Conservation (phyloP, 1,140 invertebrate species). For the Drosophila nasuta region DNA sequence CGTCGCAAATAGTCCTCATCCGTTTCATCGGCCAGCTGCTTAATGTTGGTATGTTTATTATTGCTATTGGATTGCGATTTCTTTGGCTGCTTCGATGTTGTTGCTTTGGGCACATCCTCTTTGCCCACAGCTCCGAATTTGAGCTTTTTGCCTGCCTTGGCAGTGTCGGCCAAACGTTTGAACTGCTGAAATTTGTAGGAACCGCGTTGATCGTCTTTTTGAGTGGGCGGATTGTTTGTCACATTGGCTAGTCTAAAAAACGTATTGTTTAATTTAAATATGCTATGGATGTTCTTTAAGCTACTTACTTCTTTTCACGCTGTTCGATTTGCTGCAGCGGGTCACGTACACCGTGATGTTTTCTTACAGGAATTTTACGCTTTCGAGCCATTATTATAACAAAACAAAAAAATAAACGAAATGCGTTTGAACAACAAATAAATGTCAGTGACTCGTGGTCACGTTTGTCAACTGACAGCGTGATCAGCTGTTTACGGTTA, state of each 20-base stretch:
- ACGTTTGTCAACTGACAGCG: conserved; percentile 36
- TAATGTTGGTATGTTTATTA: conserved; percentile 49
- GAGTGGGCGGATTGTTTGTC: conserved; percentile 77
- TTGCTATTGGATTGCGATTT: conserved; percentile 12
- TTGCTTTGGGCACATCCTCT: conserved; percentile 67
- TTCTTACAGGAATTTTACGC: conserved; percentile 82
- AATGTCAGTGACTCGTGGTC: conserved; percentile 30
- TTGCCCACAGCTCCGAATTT: conserved; percentile 56
- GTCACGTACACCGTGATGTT: conserved; percentile 82
- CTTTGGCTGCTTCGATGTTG: neutral
- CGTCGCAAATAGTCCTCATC: conserved; percentile 85
- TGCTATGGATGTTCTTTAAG: neutral
- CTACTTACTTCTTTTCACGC: conserved; percentile 69
- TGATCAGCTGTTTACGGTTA: conserved; percentile 32
- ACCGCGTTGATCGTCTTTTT: conserved; percentile 67
- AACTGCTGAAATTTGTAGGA: conserved; percentile 78
- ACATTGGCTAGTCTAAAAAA: conserved; percentile 71
- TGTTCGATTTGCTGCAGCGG: conserved; percentile 76
- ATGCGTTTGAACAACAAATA: conserved; percentile 8
- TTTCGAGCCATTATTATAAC: conserved; percentile 63
- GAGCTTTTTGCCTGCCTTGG: conserved; percentile 71
- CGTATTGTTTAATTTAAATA: neutral
- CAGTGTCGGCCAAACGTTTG: conserved; percentile 64
- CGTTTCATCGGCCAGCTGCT: conserved; percentile 85
- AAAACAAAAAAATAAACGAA: conserved; percentile 1